Evolutionary conservation across 1,140 invertebrate genomes (phyloP), one percentile per base, ranked within the genome.

Genomic region (Brachystomella parvula): DNA sequence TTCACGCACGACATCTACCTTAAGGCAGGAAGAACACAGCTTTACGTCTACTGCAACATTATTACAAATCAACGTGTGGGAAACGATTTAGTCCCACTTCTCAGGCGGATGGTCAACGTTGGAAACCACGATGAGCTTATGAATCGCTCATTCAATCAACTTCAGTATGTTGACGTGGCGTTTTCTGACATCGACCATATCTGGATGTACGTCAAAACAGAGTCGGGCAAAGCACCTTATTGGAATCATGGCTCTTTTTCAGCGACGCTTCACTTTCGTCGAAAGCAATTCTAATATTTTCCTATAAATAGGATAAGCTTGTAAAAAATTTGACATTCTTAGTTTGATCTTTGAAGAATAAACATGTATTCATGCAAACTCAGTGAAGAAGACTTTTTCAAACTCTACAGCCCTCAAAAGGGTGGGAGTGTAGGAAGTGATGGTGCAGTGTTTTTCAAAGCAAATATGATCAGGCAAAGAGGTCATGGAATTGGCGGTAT

Each of bases 31-130:
- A 31, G 35, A 6, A 64, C 63, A 24, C 28, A 57, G n/a, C 3
- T 64, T 9, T 64, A 57, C 33, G 47, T 77, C 63, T 77, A 78
- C 63, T 74, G 69, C 56, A 75, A 77, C 66, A 75, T 76, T 28
- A 62, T 75, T 17, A 72, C 74, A 65, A 72, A 75, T 15, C 75
- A 77, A 63, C 71, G 75, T 17, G 73, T 77, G 47, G 75, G 75
- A 17, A 74, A 77, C 67, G 71, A 74, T 9, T 72, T 75, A 56
- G 71, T 69, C 26, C 69, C 74, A 29, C 63, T 76, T 35, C 62
- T 76, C n/a, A 65, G 75, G 3, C 9, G 31, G 1, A 3, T 64
- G 3, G n/a, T 31, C 32, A 57, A 64, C 33, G 47, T 33, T 3
- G 63, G 63, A 30, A 28, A 57, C 17, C 15, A 49, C 32, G 2